Conservation (phyloP, 2,888 invertebrate species). For the Celastrina argiolus region DNA sequence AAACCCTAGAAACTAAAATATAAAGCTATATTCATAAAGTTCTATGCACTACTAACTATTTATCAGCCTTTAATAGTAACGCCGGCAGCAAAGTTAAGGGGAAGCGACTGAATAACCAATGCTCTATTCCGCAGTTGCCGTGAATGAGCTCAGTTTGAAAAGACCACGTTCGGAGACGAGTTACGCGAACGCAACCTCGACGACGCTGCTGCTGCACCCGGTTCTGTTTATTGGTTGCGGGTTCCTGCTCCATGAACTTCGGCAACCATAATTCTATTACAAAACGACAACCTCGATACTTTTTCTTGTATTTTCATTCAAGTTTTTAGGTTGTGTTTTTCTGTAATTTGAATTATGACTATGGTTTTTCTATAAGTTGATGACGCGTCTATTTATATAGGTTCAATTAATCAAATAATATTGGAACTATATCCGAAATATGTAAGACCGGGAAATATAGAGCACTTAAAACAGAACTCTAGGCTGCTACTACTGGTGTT, state of each 20-base stretch:
- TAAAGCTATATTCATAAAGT: not conserved
- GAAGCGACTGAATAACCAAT: conserved; percentile 27
- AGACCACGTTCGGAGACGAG: conserved; percentile 59
- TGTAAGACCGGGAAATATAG: no score
- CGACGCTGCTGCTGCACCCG: conserved; percentile 38
- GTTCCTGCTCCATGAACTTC: conserved; percentile 45
- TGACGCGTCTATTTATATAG: no score
- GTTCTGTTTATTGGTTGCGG: conserved; percentile 49
- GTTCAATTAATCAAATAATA: no score
- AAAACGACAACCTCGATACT: no score
- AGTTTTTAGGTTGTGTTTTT: no score
- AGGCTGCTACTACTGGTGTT: no score
- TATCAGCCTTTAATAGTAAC: conserved; percentile 1
- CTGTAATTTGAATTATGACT: no score
- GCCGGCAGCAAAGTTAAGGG: conserved; percentile 6
- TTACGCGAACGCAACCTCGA: conserved; percentile 51
- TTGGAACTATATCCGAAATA: no score
- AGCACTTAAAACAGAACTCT: no score
- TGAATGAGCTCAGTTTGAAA: conserved; percentile 67
- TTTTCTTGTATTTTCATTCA: no score
- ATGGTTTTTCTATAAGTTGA: no score
- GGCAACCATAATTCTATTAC: conserved; percentile 26
- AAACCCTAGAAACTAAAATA: not conserved
- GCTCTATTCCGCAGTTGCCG: conserved; percentile 54
- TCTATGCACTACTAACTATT: not conserved